phyloP scores from a whole-genome alignment of 2,113 vertebrate species.

The Phylloscopus trochiloides region DNA sequence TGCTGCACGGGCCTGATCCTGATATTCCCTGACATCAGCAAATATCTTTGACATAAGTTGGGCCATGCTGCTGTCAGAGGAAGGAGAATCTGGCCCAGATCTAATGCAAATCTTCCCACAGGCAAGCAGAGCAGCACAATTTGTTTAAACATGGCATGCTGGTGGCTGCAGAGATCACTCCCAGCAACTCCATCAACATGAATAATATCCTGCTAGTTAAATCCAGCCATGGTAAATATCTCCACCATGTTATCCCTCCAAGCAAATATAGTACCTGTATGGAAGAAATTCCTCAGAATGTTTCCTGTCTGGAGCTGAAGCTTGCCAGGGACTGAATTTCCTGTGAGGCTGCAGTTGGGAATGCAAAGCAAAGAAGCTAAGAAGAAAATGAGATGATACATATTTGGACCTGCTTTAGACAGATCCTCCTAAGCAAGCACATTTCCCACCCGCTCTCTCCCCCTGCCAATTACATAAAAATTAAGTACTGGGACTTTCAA shows the following conservation, averaged over 20 bases:
- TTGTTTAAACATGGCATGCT: constrained; percentile 41
- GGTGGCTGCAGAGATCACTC: constrained; percentile 38
- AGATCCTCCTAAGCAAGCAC: neutral
- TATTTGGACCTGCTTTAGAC: constrained; percentile 18
- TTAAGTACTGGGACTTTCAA: neutral
- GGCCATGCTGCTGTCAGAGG: neutral
- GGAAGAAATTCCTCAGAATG: constrained; percentile 49
- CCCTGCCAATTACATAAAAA: neutral
- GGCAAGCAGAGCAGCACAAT: neutral
- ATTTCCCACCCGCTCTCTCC: accelerated
- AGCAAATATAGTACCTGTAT: constrained; percentile 49
- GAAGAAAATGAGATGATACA: constrained; percentile 2
- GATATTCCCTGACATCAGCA: neutral
- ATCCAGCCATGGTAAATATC: constrained; percentile 14
- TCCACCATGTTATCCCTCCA: constrained; percentile 25
- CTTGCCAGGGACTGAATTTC: constrained; percentile 61
- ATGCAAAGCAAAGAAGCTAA: constrained; percentile 44
- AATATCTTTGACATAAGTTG: neutral
- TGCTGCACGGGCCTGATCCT: neutral
- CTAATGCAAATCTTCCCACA: constrained; percentile 35
- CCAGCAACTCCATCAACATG: constrained; percentile 44
- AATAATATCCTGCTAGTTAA: constrained; percentile 43
- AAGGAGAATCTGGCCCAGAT: constrained; percentile 2
- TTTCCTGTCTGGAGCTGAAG: constrained; percentile 53
- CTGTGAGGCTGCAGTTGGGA: constrained; percentile 48